Evolutionary conservation across 2,888 invertebrate species (phyloP).

Genomic region (Lasioglossum figueresi): DNA sequence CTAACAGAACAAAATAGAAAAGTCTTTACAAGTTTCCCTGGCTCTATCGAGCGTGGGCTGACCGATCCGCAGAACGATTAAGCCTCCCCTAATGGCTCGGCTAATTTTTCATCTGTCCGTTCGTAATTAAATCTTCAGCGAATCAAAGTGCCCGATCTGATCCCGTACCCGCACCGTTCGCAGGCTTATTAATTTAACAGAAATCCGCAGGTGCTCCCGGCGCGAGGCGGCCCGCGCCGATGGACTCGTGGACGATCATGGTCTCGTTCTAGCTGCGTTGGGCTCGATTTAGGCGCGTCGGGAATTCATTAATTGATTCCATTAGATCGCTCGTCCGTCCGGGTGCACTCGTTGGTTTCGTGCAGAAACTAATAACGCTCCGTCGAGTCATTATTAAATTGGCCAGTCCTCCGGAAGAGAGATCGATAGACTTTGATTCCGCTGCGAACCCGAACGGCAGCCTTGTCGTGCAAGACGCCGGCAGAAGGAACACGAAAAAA

Average conservation of each 20-base stretch:
- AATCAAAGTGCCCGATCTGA: conserved; percentile 38
- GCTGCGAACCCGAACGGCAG: background rate
- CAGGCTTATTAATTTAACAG: conserved; percentile 56
- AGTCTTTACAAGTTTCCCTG: background rate
- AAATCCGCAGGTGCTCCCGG: conserved; percentile 58
- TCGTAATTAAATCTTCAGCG: conserved; percentile 37
- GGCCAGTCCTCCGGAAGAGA: background rate
- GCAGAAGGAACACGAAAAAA: background rate
- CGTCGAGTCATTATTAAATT: background rate
- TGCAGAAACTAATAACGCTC: background rate
- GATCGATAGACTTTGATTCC: background rate
- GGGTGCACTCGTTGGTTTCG: background rate
- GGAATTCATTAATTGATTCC: conserved; percentile 9
- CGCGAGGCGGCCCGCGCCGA: background rate
- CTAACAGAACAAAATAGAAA: background rate
- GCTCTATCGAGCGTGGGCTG: background rate
- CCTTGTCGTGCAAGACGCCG: background rate
- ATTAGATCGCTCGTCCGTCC: background rate
- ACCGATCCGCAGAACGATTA: conserved; percentile 1
- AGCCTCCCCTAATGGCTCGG: background rate
- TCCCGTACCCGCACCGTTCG: conserved; percentile 18
- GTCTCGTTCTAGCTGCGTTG: background rate
- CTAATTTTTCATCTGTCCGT: conserved; percentile 15
- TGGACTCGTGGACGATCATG: background rate
- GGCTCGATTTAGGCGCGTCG: background rate